Base-by-base conservation (phyloP, 2,888 invertebrate genomes). In the Dasysyrphus tricinctus region DNA sequence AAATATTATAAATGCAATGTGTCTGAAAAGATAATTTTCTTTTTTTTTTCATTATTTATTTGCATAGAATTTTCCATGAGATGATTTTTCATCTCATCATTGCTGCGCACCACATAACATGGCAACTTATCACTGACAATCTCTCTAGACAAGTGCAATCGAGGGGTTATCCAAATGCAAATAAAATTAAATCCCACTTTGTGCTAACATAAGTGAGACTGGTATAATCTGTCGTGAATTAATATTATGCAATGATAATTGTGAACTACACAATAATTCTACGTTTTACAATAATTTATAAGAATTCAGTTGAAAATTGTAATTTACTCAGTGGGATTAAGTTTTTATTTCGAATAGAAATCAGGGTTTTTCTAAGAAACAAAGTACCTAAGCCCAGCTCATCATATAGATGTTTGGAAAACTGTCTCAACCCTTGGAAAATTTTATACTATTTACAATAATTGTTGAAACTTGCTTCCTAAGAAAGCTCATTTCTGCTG, bases 81-180 rank as follows among this genome's bases (percentile, higher is more conserved):
- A 51, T 32, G n/a, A 47, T 37, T 49, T 54, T 54, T 16, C 42
- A 44, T 44, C 7, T 29, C 24, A 14, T 44, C 29, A 29, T 2
- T 49, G n/a, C 29, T 39, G n/a, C 51, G 39, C 37, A 54, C 5
- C 6, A 42, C 44, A 44, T 7, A 37, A 39, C 1, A 34, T 14
- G n/a, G 2, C 42, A 54, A 69, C 39, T 69, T 54, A 69, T 69
- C 39, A 42, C 54, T 24, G 24, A 69, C 5, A 14, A 39, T 39
- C 24, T 39, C 24, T 39, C 39, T 16, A 57, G 57, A 57, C 57
- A 14, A 32, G n/a, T 69, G 69, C 65, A 69, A n/a, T 12, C 24
- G 11, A 39, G n/a, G 39, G 54, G 37, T 39, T 69, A 69, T 54
- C 39, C 39, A 39, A 39, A 69, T 69, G 69, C 34, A 69, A 69